Conservation (phyloP, 2,888 invertebrate genomes). For the Notodonta dromedarius region DNA sequence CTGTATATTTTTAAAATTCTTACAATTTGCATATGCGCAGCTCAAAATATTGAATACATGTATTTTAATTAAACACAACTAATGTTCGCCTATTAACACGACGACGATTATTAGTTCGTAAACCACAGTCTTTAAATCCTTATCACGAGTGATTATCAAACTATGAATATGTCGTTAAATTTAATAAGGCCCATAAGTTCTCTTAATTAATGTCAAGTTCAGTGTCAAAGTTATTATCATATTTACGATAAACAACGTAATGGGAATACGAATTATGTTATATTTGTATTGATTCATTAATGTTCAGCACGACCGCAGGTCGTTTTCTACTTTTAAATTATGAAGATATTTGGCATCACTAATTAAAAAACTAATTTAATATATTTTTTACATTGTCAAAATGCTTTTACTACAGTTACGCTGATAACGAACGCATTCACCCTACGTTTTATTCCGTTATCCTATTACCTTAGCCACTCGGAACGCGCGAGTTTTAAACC, state of each 20-base stretch:
- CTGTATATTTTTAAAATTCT: too few species aligned
- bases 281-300: too few species aligned
- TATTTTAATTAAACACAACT: too few species aligned
- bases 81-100: too few species aligned
- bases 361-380: not conserved
- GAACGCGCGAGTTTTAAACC: slow-evolving; percentile 16
- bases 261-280: too few species aligned
- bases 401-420: too few species aligned
- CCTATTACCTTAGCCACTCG: not conserved
- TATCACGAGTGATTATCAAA: not conserved
- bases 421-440: slow-evolving; percentile 7
- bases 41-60: too few species aligned
- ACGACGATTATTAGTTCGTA: too few species aligned
- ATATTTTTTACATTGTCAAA: too few species aligned
- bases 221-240: not conserved
- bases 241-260: not conserved
- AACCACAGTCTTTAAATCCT: not conserved
- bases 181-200: not conserved
- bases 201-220: not conserved
- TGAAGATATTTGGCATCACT: not conserved
- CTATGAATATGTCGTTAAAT: not conserved
- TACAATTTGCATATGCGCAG: too few species aligned
- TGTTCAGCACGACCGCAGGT: too few species aligned
- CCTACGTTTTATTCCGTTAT: slow-evolving; percentile 26
- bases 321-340: not conserved